Evolutionary conservation across 2,888 invertebrate species (phyloP), one percentile per base, ranked within the genome.

Genomic region (Peribatodes rhomboidaria): DNA sequence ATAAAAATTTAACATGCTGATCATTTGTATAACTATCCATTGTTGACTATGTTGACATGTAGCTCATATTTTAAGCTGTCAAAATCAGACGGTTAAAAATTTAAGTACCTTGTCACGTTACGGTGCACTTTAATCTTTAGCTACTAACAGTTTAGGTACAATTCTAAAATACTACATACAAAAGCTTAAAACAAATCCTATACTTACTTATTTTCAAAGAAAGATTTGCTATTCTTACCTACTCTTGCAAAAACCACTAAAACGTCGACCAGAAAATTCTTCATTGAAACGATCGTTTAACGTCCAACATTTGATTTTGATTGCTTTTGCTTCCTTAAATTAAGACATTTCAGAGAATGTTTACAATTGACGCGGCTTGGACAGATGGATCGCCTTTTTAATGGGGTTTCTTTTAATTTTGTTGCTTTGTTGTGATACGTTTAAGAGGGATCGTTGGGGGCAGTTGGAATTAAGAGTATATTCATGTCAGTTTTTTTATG

Each of bases 271-370:
- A 56, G 56, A 60, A 59, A 61, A 52, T 35, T 63, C 27, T 60
- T 56, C 20, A 65, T 60, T 56, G 55, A 56, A 65, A 60, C 60
- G 60, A 56, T 61, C 60, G 20, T 57, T 65, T 76, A 62, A 60
- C 67, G 67, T 66, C 63, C 62, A 66, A 69, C 67, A 52, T 57
- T 57, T 62, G 55, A 74, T 77, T 74, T 70, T 65, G 65, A 76
- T 77, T 70, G 73, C 74, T 71, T 65, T 66, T 68, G 73, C 75
- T 79, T 82, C 78, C 79, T 78, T 76, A 82, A 83, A 85, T 86
- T 72, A 84, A 86, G 86, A 85, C 85, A 81, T 85, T 81, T 49
- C 31, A 31, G 11, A 31, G 31, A 50, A 11, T 65, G 65, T 64
- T 67, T 58, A 64, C 58, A 58, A 53, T 39, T 55, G 54, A 53